These are phyloP conservation scores for Pocillopora meandrina DNA, from an alignment of 92 coral and sea anemone genomes.

Conservation along the genomic window DNA sequence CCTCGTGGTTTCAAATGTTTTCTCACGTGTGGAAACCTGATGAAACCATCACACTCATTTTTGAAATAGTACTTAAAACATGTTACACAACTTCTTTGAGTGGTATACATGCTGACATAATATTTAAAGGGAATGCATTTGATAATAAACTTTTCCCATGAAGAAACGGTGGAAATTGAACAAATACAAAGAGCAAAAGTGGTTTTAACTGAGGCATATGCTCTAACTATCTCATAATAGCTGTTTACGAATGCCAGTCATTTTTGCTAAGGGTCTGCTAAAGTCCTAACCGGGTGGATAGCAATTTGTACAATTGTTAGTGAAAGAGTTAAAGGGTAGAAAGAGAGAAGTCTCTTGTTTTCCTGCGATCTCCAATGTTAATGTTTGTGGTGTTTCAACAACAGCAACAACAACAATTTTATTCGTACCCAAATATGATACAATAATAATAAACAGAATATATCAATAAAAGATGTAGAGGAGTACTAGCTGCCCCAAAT, in stretches of 20 bases:
- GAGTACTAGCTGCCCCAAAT: too few relatives aligned
- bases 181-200: not conserved
- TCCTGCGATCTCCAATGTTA: too few relatives aligned
- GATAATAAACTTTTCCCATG: not conserved
- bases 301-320: not conserved
- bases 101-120: conserved; percentile 11
- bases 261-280: not conserved
- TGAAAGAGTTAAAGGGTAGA: not conserved
- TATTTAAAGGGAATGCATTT: conserved; percentile 12
- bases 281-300: not conserved
- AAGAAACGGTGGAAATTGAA: conserved; percentile 12
- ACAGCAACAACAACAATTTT: too few relatives aligned
- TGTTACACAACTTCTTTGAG: not conserved
- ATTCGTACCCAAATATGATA: too few relatives aligned
- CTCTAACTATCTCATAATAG: conserved; percentile 14
- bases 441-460: too few relatives aligned
- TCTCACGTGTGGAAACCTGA: too few relatives aligned
- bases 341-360: too few relatives aligned
- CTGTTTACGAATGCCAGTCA: not conserved
- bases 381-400: too few relatives aligned
- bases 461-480: too few relatives aligned
- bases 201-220: conserved; percentile 1
- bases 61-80: too few relatives aligned
- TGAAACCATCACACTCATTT: too few relatives aligned
- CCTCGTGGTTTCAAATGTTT: too few relatives aligned